Conservation (phyloP, 2,797 vertebrate species). For the Amblyopsis hoosieri region DNA sequence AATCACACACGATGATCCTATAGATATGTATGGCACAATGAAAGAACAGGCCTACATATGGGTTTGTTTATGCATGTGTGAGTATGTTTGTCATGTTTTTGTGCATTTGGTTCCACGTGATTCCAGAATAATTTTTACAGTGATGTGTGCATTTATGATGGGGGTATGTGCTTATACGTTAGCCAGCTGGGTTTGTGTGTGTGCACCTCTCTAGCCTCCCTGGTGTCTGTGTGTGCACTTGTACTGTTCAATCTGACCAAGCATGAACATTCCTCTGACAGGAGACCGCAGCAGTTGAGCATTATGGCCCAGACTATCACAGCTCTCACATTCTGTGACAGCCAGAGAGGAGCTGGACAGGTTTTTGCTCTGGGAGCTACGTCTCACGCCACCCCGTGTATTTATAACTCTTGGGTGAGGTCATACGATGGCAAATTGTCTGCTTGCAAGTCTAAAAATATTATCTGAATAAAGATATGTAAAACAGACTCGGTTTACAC, state of each 20-base stretch:
- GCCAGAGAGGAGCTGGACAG: slow-evolving; percentile 54
- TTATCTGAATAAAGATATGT: not conserved
- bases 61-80: slow-evolving; percentile 6
- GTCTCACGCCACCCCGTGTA: slow-evolving; percentile 46
- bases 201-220: slow-evolving; percentile 19
- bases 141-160: slow-evolving; percentile 18
- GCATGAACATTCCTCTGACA: slow-evolving; percentile 69
- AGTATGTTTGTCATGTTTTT: slow-evolving; percentile 13
- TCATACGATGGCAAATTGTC: slow-evolving; percentile 47
- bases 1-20: no score
- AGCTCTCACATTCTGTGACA: slow-evolving; percentile 66
- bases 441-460: slow-evolving; percentile 19
- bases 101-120: slow-evolving; percentile 21
- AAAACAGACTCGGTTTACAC: no score
- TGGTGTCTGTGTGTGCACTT: slow-evolving; percentile 15
- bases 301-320: slow-evolving; percentile 60
- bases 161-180: not conserved
- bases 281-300: slow-evolving; percentile 59
- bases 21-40: no score
- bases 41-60: no score
- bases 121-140: no score
- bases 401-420: slow-evolving; percentile 35
- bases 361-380: slow-evolving; percentile 28
- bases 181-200: slow-evolving; percentile 26
- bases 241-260: slow-evolving; percentile 31